Evolutionary conservation across 2,113 vertebrate genomes (phyloP), one percentile per base, ranked within the genome.

Genomic region (Chlorodrepanis virens): DNA sequence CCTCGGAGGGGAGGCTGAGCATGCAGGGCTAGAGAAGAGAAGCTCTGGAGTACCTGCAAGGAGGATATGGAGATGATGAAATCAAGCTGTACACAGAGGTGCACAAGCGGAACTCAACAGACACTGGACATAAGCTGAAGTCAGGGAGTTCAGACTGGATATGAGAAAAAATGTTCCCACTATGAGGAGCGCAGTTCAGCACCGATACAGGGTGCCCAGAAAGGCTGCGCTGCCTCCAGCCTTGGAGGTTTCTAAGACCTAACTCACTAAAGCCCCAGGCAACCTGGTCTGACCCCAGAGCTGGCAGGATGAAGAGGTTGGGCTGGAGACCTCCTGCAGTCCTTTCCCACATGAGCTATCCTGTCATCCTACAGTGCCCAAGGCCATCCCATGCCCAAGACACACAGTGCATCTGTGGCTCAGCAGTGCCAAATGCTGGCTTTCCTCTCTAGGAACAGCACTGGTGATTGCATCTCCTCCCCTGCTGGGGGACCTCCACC

Each of bases 401-500:
- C 86, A 71, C 69, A 50, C n/a, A 68, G 72, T 5, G 7, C 23
- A 35, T 86, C 69, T 76, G 53, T 37, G 52, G 52, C 57, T 67
- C 45, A 59, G 68, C 5, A 2, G 15, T 68, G 74, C 65, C 84
- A 76, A 93, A 69, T 0, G 1, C 37, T 50, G 59, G 20, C 50
- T 70, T 31, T 65, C 63, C 82, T 81, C 33, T 72, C 80, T 64
- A 95, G 88, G 93, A 94, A 88, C 52, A 74, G 47, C 39, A 39
- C 33, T n/a, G 47, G 35, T 39, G 54, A 47, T 12, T 65, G 39
- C 64, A 69, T 35, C 69, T 91, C 77, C 81, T 72, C 82, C 92
- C 92, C 78, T 74, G 79, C 82, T 83, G 67, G 23, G 76, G 68
- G 88, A 95, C 85, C 94, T 75, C 87, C 93, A 90, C 56, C 52